phyloP scores from a whole-genome alignment of 2,113 vertebrate species.

The cattle (Bos taurus) region DNA sequence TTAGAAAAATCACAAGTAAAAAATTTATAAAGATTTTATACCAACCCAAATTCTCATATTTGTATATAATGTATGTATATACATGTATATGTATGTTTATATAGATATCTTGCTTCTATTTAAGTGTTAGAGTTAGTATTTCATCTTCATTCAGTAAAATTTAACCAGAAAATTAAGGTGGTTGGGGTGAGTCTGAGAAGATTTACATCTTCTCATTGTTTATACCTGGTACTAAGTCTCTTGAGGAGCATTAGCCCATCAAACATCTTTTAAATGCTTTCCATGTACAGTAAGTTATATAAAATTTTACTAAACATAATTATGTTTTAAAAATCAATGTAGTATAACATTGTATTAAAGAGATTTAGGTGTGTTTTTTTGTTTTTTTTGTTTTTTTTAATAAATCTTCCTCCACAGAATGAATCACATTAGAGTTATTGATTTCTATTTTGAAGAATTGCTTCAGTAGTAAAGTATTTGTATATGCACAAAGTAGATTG shows the following conservation, averaged over 20 bases:
- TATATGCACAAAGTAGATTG: not conserved
- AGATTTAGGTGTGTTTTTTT: not conserved
- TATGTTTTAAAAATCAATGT: not conserved
- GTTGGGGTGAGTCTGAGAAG: not conserved
- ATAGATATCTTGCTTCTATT: not conserved
- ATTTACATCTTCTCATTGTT: not conserved
- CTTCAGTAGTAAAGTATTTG: not conserved
- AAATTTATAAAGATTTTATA: not conserved
- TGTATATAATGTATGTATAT: not conserved
- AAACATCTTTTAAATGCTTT: not conserved
- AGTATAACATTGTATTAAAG: not conserved
- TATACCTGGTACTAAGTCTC: not conserved
- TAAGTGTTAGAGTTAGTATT: not conserved
- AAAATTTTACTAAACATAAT: not conserved
- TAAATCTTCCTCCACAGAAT: not conserved
- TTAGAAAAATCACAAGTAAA: not conserved
- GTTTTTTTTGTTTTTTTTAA: not conserved
- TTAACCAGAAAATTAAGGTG: not conserved
- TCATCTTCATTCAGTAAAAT: not conserved
- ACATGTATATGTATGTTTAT: not conserved
- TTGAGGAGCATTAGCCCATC: not conserved
- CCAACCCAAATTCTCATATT: not conserved
- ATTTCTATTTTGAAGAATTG: not conserved
- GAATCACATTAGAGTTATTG: not conserved
- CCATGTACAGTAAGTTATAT: not conserved